A percentile compares a stretch with the other conserved stretches of the same genome.
phyloP scores from a whole-genome alignment of 2,888 invertebrate genomes.

The Sinhomidia bicolor region DNA sequence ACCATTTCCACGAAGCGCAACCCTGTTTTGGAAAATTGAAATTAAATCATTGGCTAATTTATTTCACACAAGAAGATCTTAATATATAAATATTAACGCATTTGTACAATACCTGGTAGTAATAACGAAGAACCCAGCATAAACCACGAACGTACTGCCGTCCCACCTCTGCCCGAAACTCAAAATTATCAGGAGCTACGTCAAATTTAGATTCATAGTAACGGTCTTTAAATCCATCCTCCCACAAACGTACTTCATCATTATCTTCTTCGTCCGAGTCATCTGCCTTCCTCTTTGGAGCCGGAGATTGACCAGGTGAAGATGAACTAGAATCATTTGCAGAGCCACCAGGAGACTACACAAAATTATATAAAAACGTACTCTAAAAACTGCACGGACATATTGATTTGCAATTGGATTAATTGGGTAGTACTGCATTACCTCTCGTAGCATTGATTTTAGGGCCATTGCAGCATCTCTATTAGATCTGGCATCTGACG shows the following conservation, averaged over 20 bases:
- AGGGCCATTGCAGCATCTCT: conserved; percentile 82
- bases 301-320: conserved; percentile 59
- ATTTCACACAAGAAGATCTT: no score
- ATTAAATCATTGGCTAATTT: no score
- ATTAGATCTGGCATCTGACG: conserved; percentile 77
- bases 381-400: no score
- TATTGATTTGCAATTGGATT: no score
- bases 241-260: conserved; percentile 96
- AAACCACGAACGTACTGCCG: conserved; percentile 97
- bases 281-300: conserved; percentile 8
- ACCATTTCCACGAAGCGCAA: conserved; percentile 99
- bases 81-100: no score
- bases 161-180: conserved; percentile 95
- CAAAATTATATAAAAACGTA: background rate
- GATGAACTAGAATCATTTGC: conserved; percentile 40
- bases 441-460: conserved; percentile 84
- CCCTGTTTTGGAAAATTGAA: conserved; percentile 84
- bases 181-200: conserved; percentile 87
- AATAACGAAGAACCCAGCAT: conserved; percentile 99
- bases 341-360: conserved; percentile 62
- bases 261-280: conserved; percentile 90
- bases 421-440: no score
- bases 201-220: conserved; percentile 98
- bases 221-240: conserved; percentile 98
- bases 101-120: conserved; percentile 98